Conservation (phyloP, 2,113 vertebrate species). For the Proteles cristata region DNA sequence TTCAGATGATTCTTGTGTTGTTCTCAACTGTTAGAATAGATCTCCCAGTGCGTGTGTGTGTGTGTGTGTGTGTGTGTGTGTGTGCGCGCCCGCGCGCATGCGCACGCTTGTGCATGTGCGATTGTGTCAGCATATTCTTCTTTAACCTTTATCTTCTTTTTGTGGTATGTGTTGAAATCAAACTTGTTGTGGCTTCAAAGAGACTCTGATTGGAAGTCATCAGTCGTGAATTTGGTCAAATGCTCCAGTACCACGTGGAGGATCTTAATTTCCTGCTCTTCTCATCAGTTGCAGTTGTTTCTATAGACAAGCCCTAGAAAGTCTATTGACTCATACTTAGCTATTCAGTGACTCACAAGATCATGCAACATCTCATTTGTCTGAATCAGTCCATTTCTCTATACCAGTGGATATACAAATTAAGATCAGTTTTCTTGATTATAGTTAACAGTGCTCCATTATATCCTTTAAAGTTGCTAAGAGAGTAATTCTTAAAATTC, state of each 20-base stretch:
- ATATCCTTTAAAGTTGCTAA: not conserved
- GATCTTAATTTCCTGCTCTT: not conserved
- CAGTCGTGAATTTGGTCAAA: not conserved
- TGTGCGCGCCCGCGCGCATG: too few relatives aligned
- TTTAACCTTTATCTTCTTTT: not conserved
- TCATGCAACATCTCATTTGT: too few relatives aligned
- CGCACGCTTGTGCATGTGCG: accelerated
- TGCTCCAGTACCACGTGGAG: too few relatives aligned
- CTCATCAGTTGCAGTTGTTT: not conserved
- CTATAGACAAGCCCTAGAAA: not conserved
- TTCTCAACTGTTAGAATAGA: not conserved
- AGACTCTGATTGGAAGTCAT: not conserved
- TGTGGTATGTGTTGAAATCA: not conserved
- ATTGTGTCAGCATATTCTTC: not conserved
- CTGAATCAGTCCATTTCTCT: not conserved
- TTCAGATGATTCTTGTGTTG: not conserved
- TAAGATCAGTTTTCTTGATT: not conserved
- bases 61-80: not conserved
- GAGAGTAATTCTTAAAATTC: not conserved
- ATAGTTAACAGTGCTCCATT: not conserved
- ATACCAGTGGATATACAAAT: not conserved
- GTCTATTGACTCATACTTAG: not conserved
- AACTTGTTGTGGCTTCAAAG: not conserved
- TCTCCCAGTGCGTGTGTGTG: too few relatives aligned
- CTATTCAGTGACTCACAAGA: not conserved